Conservation (phyloP, 2,797 vertebrate genomes). For the Hafferia zeledoni region DNA sequence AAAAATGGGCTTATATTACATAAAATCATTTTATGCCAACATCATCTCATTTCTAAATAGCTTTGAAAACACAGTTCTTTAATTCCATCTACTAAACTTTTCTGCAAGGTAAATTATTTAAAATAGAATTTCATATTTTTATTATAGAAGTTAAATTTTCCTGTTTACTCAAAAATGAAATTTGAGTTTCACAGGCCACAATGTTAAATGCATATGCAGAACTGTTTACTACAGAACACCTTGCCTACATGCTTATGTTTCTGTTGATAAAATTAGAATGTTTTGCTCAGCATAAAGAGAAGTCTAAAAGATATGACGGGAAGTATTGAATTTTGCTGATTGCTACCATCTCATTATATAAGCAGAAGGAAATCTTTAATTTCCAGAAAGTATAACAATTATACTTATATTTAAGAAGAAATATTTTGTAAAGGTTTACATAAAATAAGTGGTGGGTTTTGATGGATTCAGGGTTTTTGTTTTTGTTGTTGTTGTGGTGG, state of each 20-base stretch:
- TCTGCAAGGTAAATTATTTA: conserved; percentile 54
- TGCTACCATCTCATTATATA: background rate
- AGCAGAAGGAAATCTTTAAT: background rate
- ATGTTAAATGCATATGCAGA: background rate
- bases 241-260: background rate
- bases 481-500: too few species aligned
- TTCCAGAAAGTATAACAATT: background rate
- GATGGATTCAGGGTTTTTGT: too few species aligned
- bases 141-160: background rate
- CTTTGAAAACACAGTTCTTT: background rate
- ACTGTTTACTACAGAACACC: background rate
- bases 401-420: background rate
- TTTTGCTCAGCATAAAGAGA: background rate
- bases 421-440: background rate
- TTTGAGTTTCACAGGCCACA: background rate
- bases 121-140: background rate
- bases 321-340: background rate
- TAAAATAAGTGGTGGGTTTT: background rate
- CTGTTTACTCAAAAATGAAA: background rate
- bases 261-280: background rate
- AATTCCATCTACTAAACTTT: background rate
- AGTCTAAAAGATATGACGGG: background rate
- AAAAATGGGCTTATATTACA: background rate
- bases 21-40: background rate
- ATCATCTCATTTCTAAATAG: background rate